Conservation (phyloP, 1,140 invertebrate genomes). For the Idris sp. region DNA sequence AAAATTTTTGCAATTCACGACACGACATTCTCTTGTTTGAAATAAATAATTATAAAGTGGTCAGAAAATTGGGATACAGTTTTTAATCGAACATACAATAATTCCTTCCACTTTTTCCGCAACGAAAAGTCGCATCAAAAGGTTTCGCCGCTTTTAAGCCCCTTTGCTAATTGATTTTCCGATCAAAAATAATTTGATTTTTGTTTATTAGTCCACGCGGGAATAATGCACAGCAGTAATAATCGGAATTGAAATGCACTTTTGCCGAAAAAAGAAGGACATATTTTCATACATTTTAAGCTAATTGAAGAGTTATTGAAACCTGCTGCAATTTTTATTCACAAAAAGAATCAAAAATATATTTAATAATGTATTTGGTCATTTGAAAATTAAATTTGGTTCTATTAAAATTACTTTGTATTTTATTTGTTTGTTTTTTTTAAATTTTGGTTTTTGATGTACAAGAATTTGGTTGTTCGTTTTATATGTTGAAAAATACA, state of each 20-base stretch:
- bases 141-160: slow-evolving; percentile 8
- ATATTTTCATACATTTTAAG: slow-evolving; percentile 12
- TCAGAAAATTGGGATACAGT: no score
- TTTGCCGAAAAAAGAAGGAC: slow-evolving; percentile 9
- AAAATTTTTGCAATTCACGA: slow-evolving; percentile 49
- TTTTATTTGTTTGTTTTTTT: no score
- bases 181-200: slow-evolving; percentile 9
- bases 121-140: no score
- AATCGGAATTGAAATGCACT: slow-evolving; percentile 20
- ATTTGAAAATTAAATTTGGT: no score
- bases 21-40: slow-evolving; percentile 35
- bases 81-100: no score
- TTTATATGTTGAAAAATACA: no score
- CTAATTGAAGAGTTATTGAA: slow-evolving; percentile 11
- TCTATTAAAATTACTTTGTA: no score
- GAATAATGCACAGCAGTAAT: slow-evolving; percentile 7
- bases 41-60: slow-evolving; percentile 6
- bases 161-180: slow-evolving; percentile 11
- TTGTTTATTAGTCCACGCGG: slow-evolving; percentile 7
- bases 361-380: no score
- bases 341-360: no score
- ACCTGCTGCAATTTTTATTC: slow-evolving; percentile 1
- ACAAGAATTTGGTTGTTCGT: no score
- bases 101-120: no score
- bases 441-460: no score